Conservation (phyloP, 1,140 invertebrate genomes). For the Lepidurus packardi region DNA sequence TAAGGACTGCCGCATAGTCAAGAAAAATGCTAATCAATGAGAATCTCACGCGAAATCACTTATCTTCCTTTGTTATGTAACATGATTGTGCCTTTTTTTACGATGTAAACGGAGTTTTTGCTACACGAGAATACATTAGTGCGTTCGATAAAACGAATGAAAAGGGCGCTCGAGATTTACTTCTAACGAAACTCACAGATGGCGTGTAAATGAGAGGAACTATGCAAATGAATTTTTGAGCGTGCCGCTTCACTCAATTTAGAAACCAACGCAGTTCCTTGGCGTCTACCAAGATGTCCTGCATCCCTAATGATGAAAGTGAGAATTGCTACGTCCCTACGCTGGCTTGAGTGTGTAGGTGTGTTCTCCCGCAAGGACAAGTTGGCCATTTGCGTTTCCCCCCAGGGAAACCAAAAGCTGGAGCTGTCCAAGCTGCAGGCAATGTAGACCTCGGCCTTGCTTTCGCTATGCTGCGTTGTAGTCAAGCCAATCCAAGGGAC, state of each 20-base stretch:
- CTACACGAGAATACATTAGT: too few species aligned
- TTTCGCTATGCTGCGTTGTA: constrained; percentile 10
- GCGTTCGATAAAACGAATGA: too few species aligned
- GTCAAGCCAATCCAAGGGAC: constrained; percentile 14
- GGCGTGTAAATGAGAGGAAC: background rate
- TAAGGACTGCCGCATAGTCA: too few species aligned
- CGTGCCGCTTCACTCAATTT: background rate
- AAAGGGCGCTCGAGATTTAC: background rate
- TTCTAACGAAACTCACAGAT: background rate
- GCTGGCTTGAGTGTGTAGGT: background rate
- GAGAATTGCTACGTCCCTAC: background rate
- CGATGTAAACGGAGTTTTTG: background rate
- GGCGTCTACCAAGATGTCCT: constrained; percentile 9
- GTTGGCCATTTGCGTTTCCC: constrained; percentile 4
- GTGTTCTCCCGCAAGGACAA: constrained; percentile 9
- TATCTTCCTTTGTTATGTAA: too few species aligned
- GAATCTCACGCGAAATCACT: too few species aligned
- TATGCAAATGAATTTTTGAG: background rate
- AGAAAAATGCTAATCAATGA: too few species aligned
- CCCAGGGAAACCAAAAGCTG: background rate
- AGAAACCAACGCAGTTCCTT: background rate
- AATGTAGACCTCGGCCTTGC: constrained; percentile 12
- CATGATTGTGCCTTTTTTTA: too few species aligned
- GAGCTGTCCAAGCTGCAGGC: constrained; percentile 1
- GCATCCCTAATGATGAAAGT: constrained; percentile 8